These are phyloP conservation scores for Etheostoma cragini DNA, from an alignment of 2,113 vertebrate species.

Conservation along the genomic window DNA sequence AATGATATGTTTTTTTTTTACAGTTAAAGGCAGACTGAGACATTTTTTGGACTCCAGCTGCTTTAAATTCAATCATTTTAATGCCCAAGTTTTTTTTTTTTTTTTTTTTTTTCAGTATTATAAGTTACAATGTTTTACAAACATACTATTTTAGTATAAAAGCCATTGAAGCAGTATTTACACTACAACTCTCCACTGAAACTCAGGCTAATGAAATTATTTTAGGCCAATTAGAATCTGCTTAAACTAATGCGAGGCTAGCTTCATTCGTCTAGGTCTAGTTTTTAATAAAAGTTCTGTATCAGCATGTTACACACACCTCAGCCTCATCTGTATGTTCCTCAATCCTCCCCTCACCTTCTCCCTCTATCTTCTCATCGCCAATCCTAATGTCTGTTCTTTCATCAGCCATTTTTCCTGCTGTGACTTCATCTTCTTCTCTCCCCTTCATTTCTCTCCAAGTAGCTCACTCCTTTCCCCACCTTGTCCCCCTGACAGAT, in stretches of 20 bases:
- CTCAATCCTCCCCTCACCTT: slow-evolving; percentile 38
- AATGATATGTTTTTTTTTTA: neutral
- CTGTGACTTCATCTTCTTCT: slow-evolving; percentile 61
- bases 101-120: neutral
- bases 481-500: slow-evolving; percentile 37
- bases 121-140: slow-evolving; percentile 2
- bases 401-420: slow-evolving; percentile 54
- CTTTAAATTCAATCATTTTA: slow-evolving; percentile 30
- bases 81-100: neutral
- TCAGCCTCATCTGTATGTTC: slow-evolving; percentile 56
- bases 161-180: slow-evolving; percentile 31
- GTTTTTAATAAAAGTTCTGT: slow-evolving; percentile 58
- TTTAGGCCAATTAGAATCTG: slow-evolving; percentile 34
- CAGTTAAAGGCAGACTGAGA: neutral
- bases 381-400: slow-evolving; percentile 56
- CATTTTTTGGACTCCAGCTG: slow-evolving; percentile 16
- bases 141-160: slow-evolving; percentile 31
- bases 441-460: slow-evolving; percentile 51
- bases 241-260: slow-evolving; percentile 32
- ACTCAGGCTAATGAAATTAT: slow-evolving; percentile 46
- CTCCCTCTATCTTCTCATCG: slow-evolving; percentile 52
- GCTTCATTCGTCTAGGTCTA: slow-evolving; percentile 18
- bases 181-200: slow-evolving; percentile 20
- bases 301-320: slow-evolving; percentile 45
- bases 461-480: slow-evolving; percentile 30